Evolutionary conservation across 2,113 vertebrate genomes (phyloP), one percentile per base, ranked within the genome.

Genomic region (Heterotilapia buettikoferi): DNA sequence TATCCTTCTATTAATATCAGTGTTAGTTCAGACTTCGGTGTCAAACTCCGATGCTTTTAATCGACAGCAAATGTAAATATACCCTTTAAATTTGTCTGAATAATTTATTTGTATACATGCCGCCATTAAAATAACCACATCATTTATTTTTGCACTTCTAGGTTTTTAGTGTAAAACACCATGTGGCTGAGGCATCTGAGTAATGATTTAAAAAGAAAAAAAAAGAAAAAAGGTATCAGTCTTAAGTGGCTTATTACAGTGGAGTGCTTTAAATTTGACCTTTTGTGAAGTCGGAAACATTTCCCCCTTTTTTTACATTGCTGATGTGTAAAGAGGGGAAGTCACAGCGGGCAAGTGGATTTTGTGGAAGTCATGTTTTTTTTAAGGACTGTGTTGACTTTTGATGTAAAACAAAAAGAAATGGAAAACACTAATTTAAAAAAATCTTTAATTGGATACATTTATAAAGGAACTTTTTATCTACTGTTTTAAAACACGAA

Each of bases 11-110:
- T 47, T 76, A 14, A 33, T 59, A 73, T 90, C 90, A 94, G 91
- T 94, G 90, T 94, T 94, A 81, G 66, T 73, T 6, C 18, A 36
- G 73, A 83, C 82, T 16, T 50, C 4, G 4, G 11, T 73, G 79
- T 88, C 86, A 63, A n/a, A 53, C 59, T 56, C 19, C 68, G 66
- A 88, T 38, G 63, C 82, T 89, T 93, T 86, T 84, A 80, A 84
- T 36, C 80, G 21, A 89, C 29, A 82, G 80, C 43, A 54, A 90
- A 86, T 92, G 88, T 93, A 91, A 82, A 92, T 91, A 86, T 80
- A 82, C 86, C 83, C 19, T 80, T 52, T 31, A 78, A 78, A 19
- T 84, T 45, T 83, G 9, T 83, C 9, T 56, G 61, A 86, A 73
- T n/a, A 78, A 61, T 66, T 73, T 76, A 82, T 87, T 83, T 85